Evolutionary conservation across 2,888 invertebrate species (phyloP).

Genomic region (Drosophila sordidula): DNA sequence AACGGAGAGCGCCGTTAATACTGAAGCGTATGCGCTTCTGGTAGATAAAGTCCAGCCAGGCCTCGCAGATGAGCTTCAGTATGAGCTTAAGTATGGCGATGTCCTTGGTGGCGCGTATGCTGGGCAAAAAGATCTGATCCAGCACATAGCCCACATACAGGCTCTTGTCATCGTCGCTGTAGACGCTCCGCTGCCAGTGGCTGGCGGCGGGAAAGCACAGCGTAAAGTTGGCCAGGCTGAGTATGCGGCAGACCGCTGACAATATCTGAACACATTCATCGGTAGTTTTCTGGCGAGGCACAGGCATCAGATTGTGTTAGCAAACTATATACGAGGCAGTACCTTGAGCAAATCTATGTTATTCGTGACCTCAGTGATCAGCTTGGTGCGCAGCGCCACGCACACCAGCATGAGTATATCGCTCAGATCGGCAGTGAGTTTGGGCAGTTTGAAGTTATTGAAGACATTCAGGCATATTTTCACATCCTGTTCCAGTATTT

Average conservation of each 20-base stretch:
- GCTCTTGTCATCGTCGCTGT: constrained; percentile 85
- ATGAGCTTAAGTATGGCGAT: constrained; percentile 91
- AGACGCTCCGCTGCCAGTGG: constrained; percentile 87
- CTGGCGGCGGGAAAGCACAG: constrained; percentile 91
- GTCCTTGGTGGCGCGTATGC: constrained; percentile 91
- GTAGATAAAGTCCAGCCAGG: constrained; percentile 95
- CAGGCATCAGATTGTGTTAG: too few species aligned
- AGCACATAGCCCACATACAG: constrained; percentile 90
- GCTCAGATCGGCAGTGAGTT: constrained; percentile 86
- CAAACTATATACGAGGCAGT: constrained; percentile 19
- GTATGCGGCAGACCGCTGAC: constrained; percentile 90
- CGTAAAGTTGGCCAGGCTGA: constrained; percentile 92
- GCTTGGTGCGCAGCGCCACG: constrained; percentile 91
- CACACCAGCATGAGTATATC: constrained; percentile 93
- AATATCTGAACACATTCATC: constrained; percentile 90
- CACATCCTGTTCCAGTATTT: constrained; percentile 88
- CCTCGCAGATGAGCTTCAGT: constrained; percentile 92
- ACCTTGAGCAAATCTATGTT: constrained; percentile 92
- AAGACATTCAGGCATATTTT: constrained; percentile 87
- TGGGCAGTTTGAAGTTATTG: constrained; percentile 86
- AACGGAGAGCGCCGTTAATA: constrained; percentile 91
- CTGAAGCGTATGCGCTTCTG: constrained; percentile 93
- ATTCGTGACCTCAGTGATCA: constrained; percentile 91
- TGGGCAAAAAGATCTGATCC: constrained; percentile 91
- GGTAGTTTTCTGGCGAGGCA: constrained; percentile 87